Conservation (phyloP, 2,888 invertebrate species). For the Anthoptus insignis region DNA sequence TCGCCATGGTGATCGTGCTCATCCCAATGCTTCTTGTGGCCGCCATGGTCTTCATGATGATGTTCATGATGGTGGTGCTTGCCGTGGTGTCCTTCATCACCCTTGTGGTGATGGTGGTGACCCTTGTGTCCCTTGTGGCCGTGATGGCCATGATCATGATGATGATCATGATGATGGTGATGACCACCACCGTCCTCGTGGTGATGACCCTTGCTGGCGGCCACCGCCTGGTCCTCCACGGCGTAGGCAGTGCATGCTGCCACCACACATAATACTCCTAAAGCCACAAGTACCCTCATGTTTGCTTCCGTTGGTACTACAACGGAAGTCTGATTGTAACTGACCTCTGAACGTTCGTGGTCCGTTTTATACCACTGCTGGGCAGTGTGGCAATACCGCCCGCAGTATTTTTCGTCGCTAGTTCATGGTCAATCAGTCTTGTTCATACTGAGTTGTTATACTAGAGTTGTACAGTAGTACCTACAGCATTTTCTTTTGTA, state of each 20-base stretch:
- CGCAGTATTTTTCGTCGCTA: constrained; percentile 69
- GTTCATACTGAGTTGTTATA: too few relatives aligned
- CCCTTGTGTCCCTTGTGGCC: constrained; percentile 92
- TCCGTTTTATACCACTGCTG: constrained; percentile 73
- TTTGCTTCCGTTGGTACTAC: constrained; percentile 43
- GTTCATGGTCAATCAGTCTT: constrained; percentile 72
- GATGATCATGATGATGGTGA: constrained; percentile 89
- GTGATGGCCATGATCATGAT: constrained; percentile 91
- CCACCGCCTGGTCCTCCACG: constrained; percentile 75
- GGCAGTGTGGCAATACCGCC: constrained; percentile 74
- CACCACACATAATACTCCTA: constrained; percentile 71
- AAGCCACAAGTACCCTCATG: constrained; percentile 72
- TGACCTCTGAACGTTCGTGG: constrained; percentile 70
- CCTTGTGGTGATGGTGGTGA: constrained; percentile 92
- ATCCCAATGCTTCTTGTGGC: constrained; percentile 93
- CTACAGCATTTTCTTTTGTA: too few relatives aligned
- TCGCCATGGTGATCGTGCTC: constrained; percentile 91
- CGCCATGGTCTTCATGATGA: constrained; percentile 92
- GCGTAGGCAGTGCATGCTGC: constrained; percentile 67
- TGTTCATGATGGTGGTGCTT: constrained; percentile 90
- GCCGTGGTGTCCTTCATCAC: constrained; percentile 91
- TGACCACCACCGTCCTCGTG: constrained; percentile 89
- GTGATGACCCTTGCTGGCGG: constrained; percentile 82
- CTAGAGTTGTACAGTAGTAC: too few relatives aligned
- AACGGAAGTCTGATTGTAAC: constrained; percentile 75